Conservation (phyloP, 1,140 invertebrate species). For the Monochamus saltuarius region DNA sequence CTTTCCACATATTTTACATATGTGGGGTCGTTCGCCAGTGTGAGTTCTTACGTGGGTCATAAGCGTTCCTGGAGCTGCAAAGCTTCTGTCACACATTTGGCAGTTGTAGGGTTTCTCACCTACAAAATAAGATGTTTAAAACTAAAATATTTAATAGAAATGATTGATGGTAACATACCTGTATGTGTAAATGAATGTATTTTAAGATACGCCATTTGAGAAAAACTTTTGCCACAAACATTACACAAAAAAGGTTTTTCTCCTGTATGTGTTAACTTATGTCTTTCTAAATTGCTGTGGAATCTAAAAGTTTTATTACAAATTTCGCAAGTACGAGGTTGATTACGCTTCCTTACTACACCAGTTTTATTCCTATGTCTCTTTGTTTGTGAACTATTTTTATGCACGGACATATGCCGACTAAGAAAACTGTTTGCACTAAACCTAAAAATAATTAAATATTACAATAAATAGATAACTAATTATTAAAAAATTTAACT, state of each 20-base stretch:
- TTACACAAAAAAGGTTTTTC: slow-evolving; percentile 74
- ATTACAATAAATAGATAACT: not conserved
- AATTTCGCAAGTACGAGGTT: slow-evolving; percentile 28
- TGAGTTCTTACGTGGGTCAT: slow-evolving; percentile 42
- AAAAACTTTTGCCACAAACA: slow-evolving; percentile 72
- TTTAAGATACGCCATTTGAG: slow-evolving; percentile 62
- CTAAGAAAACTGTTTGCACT: slow-evolving; percentile 15
- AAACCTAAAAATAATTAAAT: slow-evolving; percentile 21
- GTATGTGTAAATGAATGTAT: slow-evolving; percentile 57
- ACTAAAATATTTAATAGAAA: slow-evolving; percentile 11
- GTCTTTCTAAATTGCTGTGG: slow-evolving; percentile 48
- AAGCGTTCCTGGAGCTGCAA: slow-evolving; percentile 33
- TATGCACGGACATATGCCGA: slow-evolving; percentile 19
- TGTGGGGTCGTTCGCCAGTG: slow-evolving; percentile 57
- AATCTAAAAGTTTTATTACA: slow-evolving; percentile 40
- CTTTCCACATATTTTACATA: slow-evolving; percentile 41
- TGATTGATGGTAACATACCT: slow-evolving; percentile 25
- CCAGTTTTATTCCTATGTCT: not conserved
- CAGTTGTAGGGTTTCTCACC: slow-evolving; percentile 49
- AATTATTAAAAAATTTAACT: slow-evolving; percentile 4
- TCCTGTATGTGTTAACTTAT: slow-evolving; percentile 70
- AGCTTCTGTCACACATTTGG: slow-evolving; percentile 47
- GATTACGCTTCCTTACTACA: not conserved
- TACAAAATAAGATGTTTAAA: slow-evolving; percentile 14
- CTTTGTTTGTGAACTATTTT: slow-evolving; percentile 23